Evolutionary conservation across 2,888 invertebrate species (phyloP).

Genomic region (Microctonus brassicae): DNA sequence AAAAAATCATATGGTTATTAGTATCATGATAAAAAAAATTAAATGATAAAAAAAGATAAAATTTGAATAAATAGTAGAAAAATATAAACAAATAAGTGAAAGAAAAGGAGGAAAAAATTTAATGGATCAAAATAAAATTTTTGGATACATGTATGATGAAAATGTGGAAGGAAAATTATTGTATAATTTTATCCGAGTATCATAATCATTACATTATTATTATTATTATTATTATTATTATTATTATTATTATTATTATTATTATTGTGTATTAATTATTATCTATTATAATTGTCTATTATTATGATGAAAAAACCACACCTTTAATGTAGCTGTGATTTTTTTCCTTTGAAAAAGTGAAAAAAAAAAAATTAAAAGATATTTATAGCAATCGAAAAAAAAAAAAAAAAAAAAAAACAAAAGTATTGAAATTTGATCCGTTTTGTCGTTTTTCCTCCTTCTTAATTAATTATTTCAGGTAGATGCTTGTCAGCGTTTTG

Average conservation of each 20-base stretch:
- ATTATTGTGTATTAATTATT: slow-evolving; percentile 48
- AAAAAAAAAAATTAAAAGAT: slow-evolving; percentile 55
- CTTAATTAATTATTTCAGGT: neutral
- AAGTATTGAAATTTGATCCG: slow-evolving; percentile 1
- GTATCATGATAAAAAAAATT: slow-evolving; percentile 36
- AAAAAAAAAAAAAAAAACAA: slow-evolving; percentile 10
- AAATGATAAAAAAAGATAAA: neutral
- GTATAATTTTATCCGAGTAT: slow-evolving; percentile 68
- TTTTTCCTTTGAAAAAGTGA: slow-evolving; percentile 69
- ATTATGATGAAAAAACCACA: slow-evolving; percentile 58
- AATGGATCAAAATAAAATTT: slow-evolving; percentile 43
- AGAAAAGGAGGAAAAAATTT: slow-evolving; percentile 62
- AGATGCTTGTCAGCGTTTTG: neutral
- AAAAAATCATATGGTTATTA: slow-evolving; percentile 39
- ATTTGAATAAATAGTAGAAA: too few species aligned
- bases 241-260: slow-evolving; percentile 51
- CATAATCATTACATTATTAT: slow-evolving; percentile 52
- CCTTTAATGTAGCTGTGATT: slow-evolving; percentile 69
- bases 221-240: slow-evolving; percentile 45
- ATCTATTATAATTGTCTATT: slow-evolving; percentile 43
- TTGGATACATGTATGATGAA: slow-evolving; percentile 49
- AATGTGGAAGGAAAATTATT: slow-evolving; percentile 66
- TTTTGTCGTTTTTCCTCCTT: neutral
- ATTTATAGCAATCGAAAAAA: slow-evolving; percentile 65
- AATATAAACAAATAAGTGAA: slow-evolving; percentile 28